phyloP scores from a whole-genome alignment of 2,113 vertebrate genomes.

The Raphicerus campestris region DNA sequence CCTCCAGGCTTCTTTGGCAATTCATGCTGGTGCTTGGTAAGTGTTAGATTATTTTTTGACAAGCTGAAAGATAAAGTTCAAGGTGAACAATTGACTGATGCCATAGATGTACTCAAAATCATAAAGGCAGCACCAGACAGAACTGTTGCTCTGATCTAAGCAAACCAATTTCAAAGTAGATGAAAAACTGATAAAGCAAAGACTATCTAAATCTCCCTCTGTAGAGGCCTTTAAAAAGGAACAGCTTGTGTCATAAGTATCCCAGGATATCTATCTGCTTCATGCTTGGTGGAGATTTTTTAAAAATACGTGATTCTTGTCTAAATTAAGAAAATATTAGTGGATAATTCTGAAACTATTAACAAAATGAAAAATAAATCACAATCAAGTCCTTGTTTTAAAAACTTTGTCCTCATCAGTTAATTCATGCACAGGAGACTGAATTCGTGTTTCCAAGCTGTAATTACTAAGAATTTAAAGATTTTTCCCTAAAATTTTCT shows the following conservation, averaged over 20 bases:
- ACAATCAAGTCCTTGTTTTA: not conserved
- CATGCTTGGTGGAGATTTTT: not conserved
- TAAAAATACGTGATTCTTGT: not conserved
- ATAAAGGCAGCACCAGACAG: not conserved
- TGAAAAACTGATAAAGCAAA: not conserved
- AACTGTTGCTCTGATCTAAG: not conserved
- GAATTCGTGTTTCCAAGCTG: not conserved
- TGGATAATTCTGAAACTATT: not conserved
- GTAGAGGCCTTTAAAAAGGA: not conserved
- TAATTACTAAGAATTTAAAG: not conserved
- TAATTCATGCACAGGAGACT: not conserved
- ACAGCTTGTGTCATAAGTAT: not conserved
- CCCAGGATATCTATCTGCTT: not conserved
- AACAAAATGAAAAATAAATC: not conserved
- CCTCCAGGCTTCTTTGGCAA: not conserved
- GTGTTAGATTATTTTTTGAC: not conserved
- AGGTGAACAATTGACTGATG: not conserved
- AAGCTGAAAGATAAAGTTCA: not conserved
- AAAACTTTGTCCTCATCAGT: not conserved
- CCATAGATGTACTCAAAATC: not conserved
- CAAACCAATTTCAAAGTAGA: not conserved
- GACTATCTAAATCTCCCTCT: not conserved
- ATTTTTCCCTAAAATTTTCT: not conserved
- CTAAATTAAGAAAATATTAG: not conserved
- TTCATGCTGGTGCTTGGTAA: not conserved